These are phyloP conservation scores for Meteorus colon DNA, from an alignment of 2,888 invertebrate genomes.

Conservation along the genomic window DNA sequence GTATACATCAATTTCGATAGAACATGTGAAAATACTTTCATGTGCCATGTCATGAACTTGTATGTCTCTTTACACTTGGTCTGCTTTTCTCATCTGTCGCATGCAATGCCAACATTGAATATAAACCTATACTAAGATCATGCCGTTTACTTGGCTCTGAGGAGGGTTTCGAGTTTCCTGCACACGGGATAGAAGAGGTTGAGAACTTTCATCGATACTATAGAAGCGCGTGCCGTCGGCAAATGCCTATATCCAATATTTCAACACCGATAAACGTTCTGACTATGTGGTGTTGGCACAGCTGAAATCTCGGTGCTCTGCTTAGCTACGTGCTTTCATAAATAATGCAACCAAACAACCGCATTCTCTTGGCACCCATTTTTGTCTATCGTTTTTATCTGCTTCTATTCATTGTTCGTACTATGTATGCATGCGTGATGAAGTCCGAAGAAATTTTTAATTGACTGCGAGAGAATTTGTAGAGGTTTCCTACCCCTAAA, in stretches of 20 bases:
- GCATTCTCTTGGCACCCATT: conserved; percentile 24
- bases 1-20: not conserved
- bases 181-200: not conserved
- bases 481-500: not conserved
- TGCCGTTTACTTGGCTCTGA: not conserved
- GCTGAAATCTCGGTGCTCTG: conserved; percentile 65
- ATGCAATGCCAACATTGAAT: not conserved
- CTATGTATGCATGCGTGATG: conserved; percentile 30
- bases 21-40: not conserved
- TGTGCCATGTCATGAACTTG: not conserved
- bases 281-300: conserved; percentile 50
- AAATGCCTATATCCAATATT: conserved; percentile 59
- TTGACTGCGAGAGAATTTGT: not conserved
- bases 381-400: not conserved
- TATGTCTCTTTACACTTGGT: too few relatives aligned
- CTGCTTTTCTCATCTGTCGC: not conserved
- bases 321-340: conserved; percentile 67
- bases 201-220: conserved; percentile 23
- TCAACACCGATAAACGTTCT: conserved; percentile 61
- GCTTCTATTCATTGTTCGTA: conserved; percentile 22
- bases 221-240: conserved; percentile 57
- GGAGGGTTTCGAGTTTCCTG: not conserved
- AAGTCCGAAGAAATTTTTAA: not conserved
- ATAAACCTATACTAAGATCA: not conserved
- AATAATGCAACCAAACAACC: conserved; percentile 60